A percentile compares a stretch with the other conserved stretches of the same genome.
phyloP scores from a whole-genome alignment of 2,113 vertebrate species.

The Notarius quadriscutis region DNA sequence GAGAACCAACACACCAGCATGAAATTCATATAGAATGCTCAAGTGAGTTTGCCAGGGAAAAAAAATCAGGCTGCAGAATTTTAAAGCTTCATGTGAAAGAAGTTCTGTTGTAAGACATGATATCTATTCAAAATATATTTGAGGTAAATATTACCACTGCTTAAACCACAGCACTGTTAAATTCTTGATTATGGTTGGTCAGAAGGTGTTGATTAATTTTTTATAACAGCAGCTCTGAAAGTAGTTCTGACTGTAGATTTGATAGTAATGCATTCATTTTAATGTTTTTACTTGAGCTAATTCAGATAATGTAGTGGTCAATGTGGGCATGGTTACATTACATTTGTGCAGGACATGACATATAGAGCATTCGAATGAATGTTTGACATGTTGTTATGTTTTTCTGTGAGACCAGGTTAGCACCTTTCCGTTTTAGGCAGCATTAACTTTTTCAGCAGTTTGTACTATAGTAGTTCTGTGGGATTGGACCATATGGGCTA shows the following conservation, averaged over 20 bases:
- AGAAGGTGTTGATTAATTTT: background rate
- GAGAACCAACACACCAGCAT: slow-evolving; percentile 19
- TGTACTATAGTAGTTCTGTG: no score
- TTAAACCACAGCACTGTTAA: background rate
- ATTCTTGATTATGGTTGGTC: background rate
- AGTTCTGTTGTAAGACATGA: slow-evolving; percentile 14
- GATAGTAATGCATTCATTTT: background rate
- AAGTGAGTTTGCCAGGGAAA: slow-evolving; percentile 18
- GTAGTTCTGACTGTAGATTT: background rate
- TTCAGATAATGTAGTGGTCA: background rate
- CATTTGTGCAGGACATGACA: background rate
- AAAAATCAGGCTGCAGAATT: slow-evolving; percentile 31
- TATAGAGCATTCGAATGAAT: background rate
- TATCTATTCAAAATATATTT: background rate
- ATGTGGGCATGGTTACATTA: background rate
- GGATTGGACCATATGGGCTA: no score
- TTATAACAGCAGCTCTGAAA: background rate
- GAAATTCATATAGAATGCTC: slow-evolving; percentile 27
- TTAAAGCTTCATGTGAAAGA: slow-evolving; percentile 36
- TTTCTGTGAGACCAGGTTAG: background rate
- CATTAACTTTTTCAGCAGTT: no score
- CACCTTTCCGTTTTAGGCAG: background rate
- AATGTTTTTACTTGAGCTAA: background rate
- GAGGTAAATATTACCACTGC: background rate
- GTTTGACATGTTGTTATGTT: background rate